phyloP scores from a whole-genome alignment of 2,888 invertebrate species.

The Caradrina kadenii region DNA sequence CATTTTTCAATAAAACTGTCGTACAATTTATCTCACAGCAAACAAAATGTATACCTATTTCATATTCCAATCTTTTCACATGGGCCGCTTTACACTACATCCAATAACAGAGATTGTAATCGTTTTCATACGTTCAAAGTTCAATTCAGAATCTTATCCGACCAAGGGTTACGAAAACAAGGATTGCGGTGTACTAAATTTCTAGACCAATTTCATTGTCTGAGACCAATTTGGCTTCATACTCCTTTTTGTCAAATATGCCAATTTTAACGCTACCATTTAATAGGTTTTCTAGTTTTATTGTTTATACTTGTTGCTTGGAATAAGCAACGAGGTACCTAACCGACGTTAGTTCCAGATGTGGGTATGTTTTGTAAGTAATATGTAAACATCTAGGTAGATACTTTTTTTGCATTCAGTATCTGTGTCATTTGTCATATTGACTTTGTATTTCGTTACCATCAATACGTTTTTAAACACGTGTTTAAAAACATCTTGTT shows the following conservation, averaged over 20 bases:
- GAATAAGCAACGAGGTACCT: neutral
- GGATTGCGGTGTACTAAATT: slow-evolving; percentile 39
- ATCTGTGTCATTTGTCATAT: too few species aligned
- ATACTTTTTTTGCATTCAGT: too few species aligned
- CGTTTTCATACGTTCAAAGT: slow-evolving; percentile 55
- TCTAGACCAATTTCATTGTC: slow-evolving; percentile 32
- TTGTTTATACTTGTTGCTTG: slow-evolving; percentile 22
- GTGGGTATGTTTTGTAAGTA: too few species aligned
- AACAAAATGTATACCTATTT: slow-evolving; percentile 15
- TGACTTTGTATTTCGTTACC: neutral
- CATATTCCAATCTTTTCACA: slow-evolving; percentile 40
- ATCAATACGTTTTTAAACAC: slow-evolving; percentile 10
- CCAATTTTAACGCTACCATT: slow-evolving; percentile 10
- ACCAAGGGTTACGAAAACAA: slow-evolving; percentile 37
- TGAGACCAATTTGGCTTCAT: slow-evolving; percentile 36
- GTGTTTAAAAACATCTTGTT: slow-evolving; percentile 18
- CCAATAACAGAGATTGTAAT: slow-evolving; percentile 56
- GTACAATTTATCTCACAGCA: slow-evolving; percentile 25
- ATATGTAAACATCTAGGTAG: too few species aligned
- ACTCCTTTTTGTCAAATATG: slow-evolving; percentile 25
- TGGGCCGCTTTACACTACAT: slow-evolving; percentile 39
- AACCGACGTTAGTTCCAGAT: too few species aligned
- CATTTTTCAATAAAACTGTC: slow-evolving; percentile 46
- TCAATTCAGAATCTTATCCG: slow-evolving; percentile 53
- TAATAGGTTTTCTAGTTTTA: slow-evolving; percentile 5